These are phyloP conservation scores for Ceratosolen solmsi DNA, from an alignment of 1,140 invertebrate genomes.

Conservation along the genomic window DNA sequence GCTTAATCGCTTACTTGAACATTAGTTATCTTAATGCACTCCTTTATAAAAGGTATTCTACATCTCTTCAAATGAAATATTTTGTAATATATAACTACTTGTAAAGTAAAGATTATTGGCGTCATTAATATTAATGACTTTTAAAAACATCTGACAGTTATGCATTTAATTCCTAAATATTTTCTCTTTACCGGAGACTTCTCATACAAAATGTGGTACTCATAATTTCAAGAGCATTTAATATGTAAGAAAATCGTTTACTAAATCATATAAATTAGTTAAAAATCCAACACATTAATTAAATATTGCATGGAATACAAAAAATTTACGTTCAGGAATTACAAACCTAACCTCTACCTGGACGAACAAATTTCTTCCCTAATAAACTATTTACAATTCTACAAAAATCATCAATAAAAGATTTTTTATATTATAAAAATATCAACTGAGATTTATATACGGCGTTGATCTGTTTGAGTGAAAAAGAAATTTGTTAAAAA, in stretches of 20 bases:
- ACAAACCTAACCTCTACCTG: conserved; percentile 15
- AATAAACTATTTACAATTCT: neutral
- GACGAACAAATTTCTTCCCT: neutral
- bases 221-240: neutral
- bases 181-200: neutral
- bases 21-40: neutral
- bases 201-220: neutral
- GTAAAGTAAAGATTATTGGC: neutral
- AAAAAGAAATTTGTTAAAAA: neutral
- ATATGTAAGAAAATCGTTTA: neutral
- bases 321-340: neutral
- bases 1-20: neutral
- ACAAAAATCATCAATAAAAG: neutral
- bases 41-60: neutral
- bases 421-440: neutral
- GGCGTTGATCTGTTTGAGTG: neutral
- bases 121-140: conserved; percentile 17
- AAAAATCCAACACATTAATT: neutral
- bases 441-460: neutral
- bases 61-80: neutral
- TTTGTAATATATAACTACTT: neutral
- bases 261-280: neutral
- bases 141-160: conserved; percentile 37
- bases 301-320: neutral
- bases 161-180: neutral